phyloP scores from a whole-genome alignment of 2,797 vertebrate species.

The Rousettus madagascariensis region DNA sequence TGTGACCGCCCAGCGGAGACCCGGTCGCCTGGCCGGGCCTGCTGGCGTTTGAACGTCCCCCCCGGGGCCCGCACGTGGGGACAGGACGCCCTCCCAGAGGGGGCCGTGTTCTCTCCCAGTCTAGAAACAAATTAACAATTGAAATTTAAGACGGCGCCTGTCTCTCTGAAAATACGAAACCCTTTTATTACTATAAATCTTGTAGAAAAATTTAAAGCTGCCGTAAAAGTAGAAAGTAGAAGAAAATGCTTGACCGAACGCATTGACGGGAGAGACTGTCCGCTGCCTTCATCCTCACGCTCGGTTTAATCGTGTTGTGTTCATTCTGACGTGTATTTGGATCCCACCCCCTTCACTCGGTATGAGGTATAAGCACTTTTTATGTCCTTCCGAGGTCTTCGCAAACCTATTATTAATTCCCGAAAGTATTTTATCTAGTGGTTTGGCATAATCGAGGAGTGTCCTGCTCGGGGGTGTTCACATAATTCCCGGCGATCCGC shows the following conservation, averaged over 20 bases:
- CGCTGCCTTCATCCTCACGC: fast-evolving
- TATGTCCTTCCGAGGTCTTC: too few species aligned
- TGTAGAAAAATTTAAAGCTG: not conserved
- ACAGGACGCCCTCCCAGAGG: fast-evolving
- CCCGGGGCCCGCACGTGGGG: too few species aligned
- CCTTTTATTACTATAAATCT: not conserved
- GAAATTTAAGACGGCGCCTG: not conserved
- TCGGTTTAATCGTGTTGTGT: fast-evolving
- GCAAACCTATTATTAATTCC: not conserved
- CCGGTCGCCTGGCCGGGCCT: too few species aligned
- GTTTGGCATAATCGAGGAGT: too few species aligned
- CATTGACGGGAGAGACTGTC: fast-evolving
- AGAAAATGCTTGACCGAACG: fast-evolving
- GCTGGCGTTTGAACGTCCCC: too few species aligned
- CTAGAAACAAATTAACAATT: not conserved
- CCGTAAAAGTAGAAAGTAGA: not conserved
- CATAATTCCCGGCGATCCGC: not conserved
- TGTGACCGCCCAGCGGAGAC: too few species aligned
- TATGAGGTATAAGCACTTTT: not conserved
- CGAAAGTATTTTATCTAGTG: not conserved
- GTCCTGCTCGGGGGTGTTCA: fast-evolving
- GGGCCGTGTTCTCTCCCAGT: not conserved
- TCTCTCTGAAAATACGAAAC: not conserved
- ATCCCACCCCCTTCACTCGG: too few species aligned
- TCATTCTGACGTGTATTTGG: not conserved